These are phyloP conservation scores for Anoura caudifer DNA, from an alignment of 2,113 vertebrate species.

Conservation along the genomic window DNA sequence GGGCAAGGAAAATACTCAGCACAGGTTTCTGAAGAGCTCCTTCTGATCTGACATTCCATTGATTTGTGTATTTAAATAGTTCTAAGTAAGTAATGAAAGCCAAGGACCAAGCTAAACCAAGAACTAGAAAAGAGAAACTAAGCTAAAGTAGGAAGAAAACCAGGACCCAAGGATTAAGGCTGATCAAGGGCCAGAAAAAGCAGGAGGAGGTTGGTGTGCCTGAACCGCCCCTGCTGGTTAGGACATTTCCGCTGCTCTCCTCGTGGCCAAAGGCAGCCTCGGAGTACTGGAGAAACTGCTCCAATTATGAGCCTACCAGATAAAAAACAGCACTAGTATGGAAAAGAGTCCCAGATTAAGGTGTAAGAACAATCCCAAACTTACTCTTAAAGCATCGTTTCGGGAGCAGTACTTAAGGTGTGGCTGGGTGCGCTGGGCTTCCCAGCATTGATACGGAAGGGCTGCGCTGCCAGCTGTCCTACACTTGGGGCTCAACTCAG, in stretches of 20 bases:
- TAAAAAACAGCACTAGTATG: background rate
- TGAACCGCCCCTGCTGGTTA: background rate
- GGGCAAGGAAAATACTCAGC: background rate
- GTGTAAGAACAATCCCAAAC: background rate
- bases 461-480: background rate
- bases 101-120: background rate
- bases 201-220: background rate
- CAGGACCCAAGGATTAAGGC: background rate
- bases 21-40: background rate
- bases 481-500: background rate
- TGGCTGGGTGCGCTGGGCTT: background rate
- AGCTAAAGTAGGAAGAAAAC: background rate
- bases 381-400: background rate
- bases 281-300: background rate
- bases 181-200: background rate
- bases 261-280: background rate
- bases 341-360: background rate
- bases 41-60: background rate
- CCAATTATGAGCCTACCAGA: background rate
- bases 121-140: background rate
- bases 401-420: background rate
- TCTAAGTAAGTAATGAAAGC: background rate
- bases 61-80: background rate
- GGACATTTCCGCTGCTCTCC: background rate
- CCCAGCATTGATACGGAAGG: background rate